phyloP scores from a whole-genome alignment of 2,888 invertebrate genomes.

The Parapristionchus giblindavisi region DNA sequence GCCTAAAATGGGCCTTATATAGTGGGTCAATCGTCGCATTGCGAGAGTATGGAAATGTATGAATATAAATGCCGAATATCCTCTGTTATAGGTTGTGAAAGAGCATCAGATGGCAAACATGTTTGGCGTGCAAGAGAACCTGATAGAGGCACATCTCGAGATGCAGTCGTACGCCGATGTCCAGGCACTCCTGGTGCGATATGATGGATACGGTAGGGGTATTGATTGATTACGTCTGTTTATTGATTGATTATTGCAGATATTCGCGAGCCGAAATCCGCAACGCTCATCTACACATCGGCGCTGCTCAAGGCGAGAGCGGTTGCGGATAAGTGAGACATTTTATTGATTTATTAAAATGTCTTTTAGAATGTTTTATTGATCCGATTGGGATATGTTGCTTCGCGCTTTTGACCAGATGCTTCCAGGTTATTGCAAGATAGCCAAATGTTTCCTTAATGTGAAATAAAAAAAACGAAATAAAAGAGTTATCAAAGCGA shows the following conservation, averaged over 20 bases:
- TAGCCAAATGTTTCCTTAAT: too few species aligned
- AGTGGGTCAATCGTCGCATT: too few species aligned
- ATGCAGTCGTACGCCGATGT: conserved; percentile 96
- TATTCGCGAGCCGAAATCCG: conserved; percentile 90
- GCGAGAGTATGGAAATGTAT: too few species aligned
- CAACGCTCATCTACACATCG: conserved; percentile 91
- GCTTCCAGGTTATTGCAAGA: too few species aligned
- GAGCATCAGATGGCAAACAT: conserved; percentile 95
- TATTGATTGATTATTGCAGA: conserved; percentile 74
- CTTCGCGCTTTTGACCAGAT: too few species aligned
- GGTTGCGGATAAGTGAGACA: conserved; percentile 67
- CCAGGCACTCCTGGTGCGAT: conserved; percentile 88
- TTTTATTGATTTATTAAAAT: neutral
- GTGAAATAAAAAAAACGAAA: too few species aligned
- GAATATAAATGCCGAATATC: too few species aligned
- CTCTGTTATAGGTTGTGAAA: too few species aligned
- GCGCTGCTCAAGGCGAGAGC: conserved; percentile 86
- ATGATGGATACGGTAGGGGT: conserved; percentile 76
- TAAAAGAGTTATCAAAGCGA: too few species aligned
- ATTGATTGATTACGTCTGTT: neutral
- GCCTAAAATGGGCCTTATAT: too few species aligned
- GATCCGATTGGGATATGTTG: neutral
- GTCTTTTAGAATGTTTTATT: neutral
- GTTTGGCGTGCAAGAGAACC: conserved; percentile 91
- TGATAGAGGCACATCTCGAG: conserved; percentile 92